Base-by-base conservation (phyloP, 2,888 invertebrate genomes). In the Drosophila ustulata region DNA sequence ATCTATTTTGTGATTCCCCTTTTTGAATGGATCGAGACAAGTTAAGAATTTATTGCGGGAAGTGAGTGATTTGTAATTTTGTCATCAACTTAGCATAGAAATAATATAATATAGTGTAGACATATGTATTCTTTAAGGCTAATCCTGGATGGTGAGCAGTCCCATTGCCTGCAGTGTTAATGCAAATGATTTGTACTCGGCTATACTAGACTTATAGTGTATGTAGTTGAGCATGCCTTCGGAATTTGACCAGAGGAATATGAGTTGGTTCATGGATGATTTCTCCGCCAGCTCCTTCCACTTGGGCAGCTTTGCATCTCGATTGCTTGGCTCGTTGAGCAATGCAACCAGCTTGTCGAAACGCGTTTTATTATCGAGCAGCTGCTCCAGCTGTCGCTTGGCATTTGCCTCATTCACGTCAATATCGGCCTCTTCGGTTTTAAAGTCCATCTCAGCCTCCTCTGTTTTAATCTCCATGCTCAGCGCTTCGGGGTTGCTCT, bases 221-320 rank as follows among this genome's bases (percentile, higher is more conserved):
- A 91, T 73, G 65, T 94, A 94, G 46, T 92, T 93, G 0, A 96
- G 92, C 77, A 96, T 92, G 1, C 93, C 93, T 62, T 93, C 91
- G 0, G 95, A 93, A 41, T 94, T 94, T 79, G 94, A 93, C 90
- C 94, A 93, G 78, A 94, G 92, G 52, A 93, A 93, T 0, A 93
- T 80, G 49, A 94, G 91, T 45, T 93, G 91, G 39, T 93, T 93
- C 55, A 94, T 92, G 5, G 93, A 92, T 52, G 95, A 91, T 1
- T 93, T 91, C 11, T 91, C 89, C 0, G 94, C 95, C 23, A 96
- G 91, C 68, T 91, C 92, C 47, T 93, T 93, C 96, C 95, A 96
- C 26, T 93, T 94, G 50, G 93, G 93, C 23, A 93, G 91, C 2
- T 41, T 2, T 0, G 65, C 39, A 39, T 72, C 49, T 0, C 53